Base-by-base conservation (phyloP, 2,888 invertebrate genomes). In the Trissonchulus latispiculum region DNA sequence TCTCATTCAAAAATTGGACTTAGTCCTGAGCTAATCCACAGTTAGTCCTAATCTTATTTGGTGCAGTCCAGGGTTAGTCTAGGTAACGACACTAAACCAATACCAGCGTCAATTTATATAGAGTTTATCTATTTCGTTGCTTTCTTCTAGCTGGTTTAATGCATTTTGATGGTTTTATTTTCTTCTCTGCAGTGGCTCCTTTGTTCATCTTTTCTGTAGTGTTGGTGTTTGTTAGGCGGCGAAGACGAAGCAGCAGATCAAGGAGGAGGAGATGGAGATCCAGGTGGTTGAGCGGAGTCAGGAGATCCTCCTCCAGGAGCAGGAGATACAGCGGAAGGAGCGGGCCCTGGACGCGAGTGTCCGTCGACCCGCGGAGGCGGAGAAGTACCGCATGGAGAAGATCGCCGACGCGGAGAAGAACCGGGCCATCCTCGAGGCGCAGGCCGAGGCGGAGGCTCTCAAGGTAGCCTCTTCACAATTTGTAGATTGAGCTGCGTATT, bases 221-320 rank as follows among this genome's bases (percentile, higher is more conserved):
- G 85, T 96, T 96, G 1, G 96, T 97, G 84, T 95, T 93, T 83
- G 90, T 85, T 83, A 89, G 89, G 93, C 93, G 0, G 94, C 94
- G 0, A 95, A 95, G 85, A 95, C 95, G 0, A 92, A 93, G 80
- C 95, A 96, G 83, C 89, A 92, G 76, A 93, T 94, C 80, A 94
- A 93, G 85, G 95, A 95, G 81, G 96, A 97, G 84, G 91, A 95
- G 82, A 96, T 96, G 95, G 95, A 96, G 80, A 93, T 96, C 74
- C 89, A 82, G 76, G 85, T 94, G 0, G 90, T 95, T 35, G 94
- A 95, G 84, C 88, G 94, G 73, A 89, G 90, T 0, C 95, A 95
- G 83, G 92, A 94, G 85, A 95, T 96, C 80, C 89, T 90, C 71
- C 92, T 97, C 0, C 95, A 95, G 84, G 94, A 95, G 79, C 95